These are phyloP conservation scores for Lycaena phlaeas DNA, from an alignment of 2,888 invertebrate genomes.

Conservation along the genomic window DNA sequence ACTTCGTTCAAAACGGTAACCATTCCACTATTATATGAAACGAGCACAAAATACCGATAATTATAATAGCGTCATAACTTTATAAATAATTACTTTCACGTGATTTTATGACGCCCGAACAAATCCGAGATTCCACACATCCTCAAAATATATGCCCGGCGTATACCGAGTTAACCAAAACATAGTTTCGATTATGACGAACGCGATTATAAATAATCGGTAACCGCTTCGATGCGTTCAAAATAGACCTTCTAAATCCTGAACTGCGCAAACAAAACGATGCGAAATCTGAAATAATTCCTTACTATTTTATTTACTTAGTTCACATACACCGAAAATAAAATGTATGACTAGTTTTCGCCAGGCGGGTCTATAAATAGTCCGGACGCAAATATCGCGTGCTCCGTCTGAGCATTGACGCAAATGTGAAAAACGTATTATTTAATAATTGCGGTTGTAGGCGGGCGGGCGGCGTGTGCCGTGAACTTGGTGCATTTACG, in stretches of 20 bases:
- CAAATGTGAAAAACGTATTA: conserved; percentile 63
- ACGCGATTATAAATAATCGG: conserved; percentile 58
- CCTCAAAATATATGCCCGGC: conserved; percentile 55
- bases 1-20: background rate
- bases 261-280: conserved; percentile 46
- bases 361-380: conserved; percentile 62
- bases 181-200: conserved; percentile 53
- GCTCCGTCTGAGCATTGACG: conserved; percentile 63
- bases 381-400: conserved; percentile 35
- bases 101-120: conserved; percentile 56
- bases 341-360: conserved; percentile 59
- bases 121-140: conserved; percentile 38
- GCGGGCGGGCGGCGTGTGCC: conserved; percentile 38
- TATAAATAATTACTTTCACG: conserved; percentile 56
- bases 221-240: conserved; percentile 32
- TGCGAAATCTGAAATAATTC: conserved; percentile 41
- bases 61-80: conserved; percentile 60
- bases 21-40: background rate
- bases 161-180: conserved; percentile 52
- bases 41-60: conserved; percentile 21
- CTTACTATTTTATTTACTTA: conserved; percentile 63
- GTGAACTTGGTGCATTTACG: conserved; percentile 48
- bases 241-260: conserved; percentile 43
- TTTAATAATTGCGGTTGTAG: conserved; percentile 51
- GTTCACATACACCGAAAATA: conserved; percentile 55